Percentiles rank a stretch among this genome's conserved stretches.
Evolutionary conservation across 2,113 vertebrate genomes (phyloP).

Genomic region (Felis chaus): DNA sequence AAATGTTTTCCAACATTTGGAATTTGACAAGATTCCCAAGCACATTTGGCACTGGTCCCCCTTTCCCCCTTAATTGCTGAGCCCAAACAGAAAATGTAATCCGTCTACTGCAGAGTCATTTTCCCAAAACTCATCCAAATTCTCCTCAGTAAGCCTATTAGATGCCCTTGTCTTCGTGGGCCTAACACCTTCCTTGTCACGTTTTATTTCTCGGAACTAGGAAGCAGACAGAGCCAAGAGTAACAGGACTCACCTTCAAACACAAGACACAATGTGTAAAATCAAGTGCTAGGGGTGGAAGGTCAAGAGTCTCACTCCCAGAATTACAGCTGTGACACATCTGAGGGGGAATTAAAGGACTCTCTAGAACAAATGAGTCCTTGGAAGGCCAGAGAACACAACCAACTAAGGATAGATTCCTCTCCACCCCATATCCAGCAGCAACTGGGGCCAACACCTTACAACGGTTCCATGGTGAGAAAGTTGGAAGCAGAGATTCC

Average conservation of each 20-base stretch:
- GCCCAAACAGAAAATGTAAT: conserved; percentile 68
- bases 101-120: conserved; percentile 60
- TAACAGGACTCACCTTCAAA: conserved; percentile 37
- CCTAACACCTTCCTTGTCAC: conserved; percentile 56
- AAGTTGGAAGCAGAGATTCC: background rate
- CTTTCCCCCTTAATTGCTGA: conserved; percentile 32
- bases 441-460: background rate
- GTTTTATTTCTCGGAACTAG: conserved; percentile 59
- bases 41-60: conserved; percentile 32
- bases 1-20: conserved; percentile 52
- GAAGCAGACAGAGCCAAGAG: conserved; percentile 21
- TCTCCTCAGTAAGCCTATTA: conserved; percentile 43
- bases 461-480: background rate
- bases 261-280: background rate
- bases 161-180: conserved; percentile 40
- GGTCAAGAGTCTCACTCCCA: background rate
- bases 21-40: conserved; percentile 65
- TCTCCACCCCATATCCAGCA: background rate
- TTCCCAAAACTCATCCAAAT: conserved; percentile 60
- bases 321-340: conserved; percentile 5
- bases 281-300: background rate
- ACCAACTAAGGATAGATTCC: background rate
- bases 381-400: background rate
- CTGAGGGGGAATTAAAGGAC: background rate
- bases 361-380: background rate